Percentiles rank a stretch among this genome's conserved stretches.
These are phyloP conservation scores for Andrena hattorfiana DNA, from an alignment of 2,888 invertebrate species.

Conservation along the genomic window DNA sequence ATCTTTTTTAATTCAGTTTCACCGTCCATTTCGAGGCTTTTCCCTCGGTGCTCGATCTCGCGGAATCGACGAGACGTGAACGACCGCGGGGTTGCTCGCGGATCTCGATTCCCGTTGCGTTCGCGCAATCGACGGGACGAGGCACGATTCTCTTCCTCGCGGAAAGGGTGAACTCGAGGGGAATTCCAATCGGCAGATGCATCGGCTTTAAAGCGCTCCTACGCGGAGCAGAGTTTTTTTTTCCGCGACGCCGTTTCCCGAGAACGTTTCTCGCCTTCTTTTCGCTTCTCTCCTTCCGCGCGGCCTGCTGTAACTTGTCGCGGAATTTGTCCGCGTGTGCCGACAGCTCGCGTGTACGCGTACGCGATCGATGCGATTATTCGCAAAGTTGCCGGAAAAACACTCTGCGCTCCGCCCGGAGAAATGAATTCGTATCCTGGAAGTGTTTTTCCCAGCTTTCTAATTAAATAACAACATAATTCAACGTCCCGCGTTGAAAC, in stretches of 20 bases:
- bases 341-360: constrained; percentile 5
- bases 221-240: constrained; percentile 16
- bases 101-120: constrained; percentile 32
- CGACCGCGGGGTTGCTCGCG: constrained; percentile 7
- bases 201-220: constrained; percentile 59
- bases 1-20: constrained; percentile 10
- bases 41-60: neutral
- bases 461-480: constrained; percentile 84
- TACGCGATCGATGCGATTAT: neutral
- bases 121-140: constrained; percentile 21
- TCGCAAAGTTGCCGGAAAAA: neutral
- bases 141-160: constrained; percentile 30
- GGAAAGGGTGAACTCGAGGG: constrained; percentile 30
- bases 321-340: constrained; percentile 54
- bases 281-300: constrained; percentile 6
- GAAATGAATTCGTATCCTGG: too few species aligned
- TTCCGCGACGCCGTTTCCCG: constrained; percentile 39
- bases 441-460: constrained; percentile 68
- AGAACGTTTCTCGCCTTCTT: constrained; percentile 55
- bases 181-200: constrained; percentile 65
- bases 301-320: constrained; percentile 46
- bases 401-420: too few species aligned
- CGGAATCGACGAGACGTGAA: constrained; percentile 13
- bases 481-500: constrained; percentile 80
- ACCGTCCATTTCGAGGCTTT: neutral